phyloP scores from a whole-genome alignment of 2,113 vertebrate species.

The Delphinus delphis region DNA sequence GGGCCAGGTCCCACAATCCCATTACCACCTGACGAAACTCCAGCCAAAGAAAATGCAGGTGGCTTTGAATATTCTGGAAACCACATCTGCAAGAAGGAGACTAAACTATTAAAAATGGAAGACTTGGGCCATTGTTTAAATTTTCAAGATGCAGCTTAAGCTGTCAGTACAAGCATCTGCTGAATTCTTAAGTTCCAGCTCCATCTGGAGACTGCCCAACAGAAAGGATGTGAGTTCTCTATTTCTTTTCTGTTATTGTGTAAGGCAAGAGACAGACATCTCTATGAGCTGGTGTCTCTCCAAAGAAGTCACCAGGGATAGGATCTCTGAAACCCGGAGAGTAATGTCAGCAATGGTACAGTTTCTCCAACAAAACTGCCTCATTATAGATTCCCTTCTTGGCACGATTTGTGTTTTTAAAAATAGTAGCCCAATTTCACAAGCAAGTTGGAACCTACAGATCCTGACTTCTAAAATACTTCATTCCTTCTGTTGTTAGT shows the following conservation, averaged over 20 bases:
- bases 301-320: constrained; percentile 32
- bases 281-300: constrained; percentile 25
- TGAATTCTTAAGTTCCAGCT: background rate
- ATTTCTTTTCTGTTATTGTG: constrained; percentile 13
- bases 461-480: constrained; percentile 60
- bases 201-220: constrained; percentile 11
- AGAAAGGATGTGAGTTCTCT: background rate
- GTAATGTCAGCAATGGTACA: constrained; percentile 17
- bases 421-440: constrained; percentile 75
- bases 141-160: constrained; percentile 17
- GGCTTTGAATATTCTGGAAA: constrained; percentile 38
- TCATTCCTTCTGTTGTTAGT: constrained; percentile 68
- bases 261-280: background rate
- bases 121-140: background rate
- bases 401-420: constrained; percentile 72
- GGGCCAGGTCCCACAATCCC: background rate
- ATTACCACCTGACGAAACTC: background rate
- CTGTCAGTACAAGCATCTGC: background rate
- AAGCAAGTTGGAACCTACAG: constrained; percentile 66
- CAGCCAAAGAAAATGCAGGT: background rate
- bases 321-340: constrained; percentile 44
- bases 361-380: constrained; percentile 55
- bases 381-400: constrained; percentile 61
- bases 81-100: background rate
- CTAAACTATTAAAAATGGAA: background rate